Evolutionary conservation across 2,113 vertebrate genomes (phyloP).

Genomic region (human (Homo sapiens)): GRCh38 chr12:70326501-70327000

Average conservation of each 20-base stretch:
- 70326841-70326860: constrained; percentile 17
- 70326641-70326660: neutral
- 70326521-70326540: constrained; percentile 8
- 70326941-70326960: neutral
- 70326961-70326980: constrained; percentile 2
- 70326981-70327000: neutral
- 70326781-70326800: constrained; percentile 30
- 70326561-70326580: neutral
- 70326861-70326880: neutral
- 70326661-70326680: neutral
- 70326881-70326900: constrained; percentile 4
- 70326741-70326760: constrained; percentile 36
- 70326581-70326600: constrained; percentile 28
- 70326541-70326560: neutral
- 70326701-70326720: constrained; percentile 31
- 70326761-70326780: neutral
- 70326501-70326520: neutral
- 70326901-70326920: neutral
- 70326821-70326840: constrained; percentile 50
- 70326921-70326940: neutral
- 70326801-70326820: neutral
- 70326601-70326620: constrained; percentile 32
- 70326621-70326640: constrained; percentile 47
- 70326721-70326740: neutral
- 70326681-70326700: constrained; percentile 26